phyloP scores from a whole-genome alignment of 1,140 invertebrate species.

The Cryptotermes secundus region DNA sequence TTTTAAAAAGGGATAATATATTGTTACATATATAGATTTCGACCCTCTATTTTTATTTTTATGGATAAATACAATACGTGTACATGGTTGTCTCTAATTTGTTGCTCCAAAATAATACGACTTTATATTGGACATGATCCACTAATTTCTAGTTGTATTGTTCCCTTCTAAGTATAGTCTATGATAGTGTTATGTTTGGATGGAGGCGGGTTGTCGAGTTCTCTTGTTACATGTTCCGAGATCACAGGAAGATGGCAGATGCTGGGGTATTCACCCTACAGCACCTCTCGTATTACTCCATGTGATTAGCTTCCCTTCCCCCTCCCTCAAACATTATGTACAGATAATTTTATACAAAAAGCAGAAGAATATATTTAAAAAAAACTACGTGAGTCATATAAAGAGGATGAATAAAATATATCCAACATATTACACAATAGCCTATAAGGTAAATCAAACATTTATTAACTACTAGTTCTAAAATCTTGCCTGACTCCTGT shows the following conservation, averaged over 20 bases:
- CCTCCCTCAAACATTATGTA: not conserved
- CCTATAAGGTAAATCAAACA: not conserved
- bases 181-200: not conserved
- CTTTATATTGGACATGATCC: not conserved
- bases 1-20: not conserved
- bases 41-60: not conserved
- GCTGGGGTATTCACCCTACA: not conserved
- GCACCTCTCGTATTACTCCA: not conserved
- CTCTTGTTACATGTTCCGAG: not conserved
- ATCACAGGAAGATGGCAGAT: not conserved
- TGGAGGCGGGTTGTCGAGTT: not conserved
- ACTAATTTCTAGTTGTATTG: not conserved
- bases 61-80: not conserved
- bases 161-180: not conserved
- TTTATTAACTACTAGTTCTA: slow-evolving; percentile 15
- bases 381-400: slow-evolving; percentile 16
- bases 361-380: not conserved
- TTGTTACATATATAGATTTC: not conserved
- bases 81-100: not conserved
- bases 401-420: not conserved
- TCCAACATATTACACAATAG: not conserved
- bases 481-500: not conserved
- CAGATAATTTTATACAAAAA: slow-evolving; percentile 19
- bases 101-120: not conserved
- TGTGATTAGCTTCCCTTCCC: not conserved